These are phyloP conservation scores for Argynnis bischoffii DNA, from an alignment of 2,888 invertebrate species.

Conservation along the genomic window DNA sequence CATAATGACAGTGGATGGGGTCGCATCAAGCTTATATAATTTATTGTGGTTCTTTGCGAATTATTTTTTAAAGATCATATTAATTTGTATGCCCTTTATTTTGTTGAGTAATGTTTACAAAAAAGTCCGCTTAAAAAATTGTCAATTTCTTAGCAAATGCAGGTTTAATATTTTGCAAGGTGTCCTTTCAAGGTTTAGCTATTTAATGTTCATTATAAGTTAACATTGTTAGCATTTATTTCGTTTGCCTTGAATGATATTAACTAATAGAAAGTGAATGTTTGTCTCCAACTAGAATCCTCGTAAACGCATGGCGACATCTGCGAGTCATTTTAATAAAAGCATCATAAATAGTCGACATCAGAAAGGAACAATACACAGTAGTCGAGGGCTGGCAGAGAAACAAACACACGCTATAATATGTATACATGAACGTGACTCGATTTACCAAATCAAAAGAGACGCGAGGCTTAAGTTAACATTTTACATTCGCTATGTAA, in stretches of 20 bases:
- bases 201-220: conserved; percentile 8
- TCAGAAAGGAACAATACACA: conserved; percentile 61
- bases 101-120: conserved; percentile 16
- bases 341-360: conserved; percentile 66
- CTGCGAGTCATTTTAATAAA: conserved; percentile 65
- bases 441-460: conserved; percentile 77
- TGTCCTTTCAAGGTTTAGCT: conserved; percentile 27
- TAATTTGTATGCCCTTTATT: conserved; percentile 34
- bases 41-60: conserved; percentile 41
- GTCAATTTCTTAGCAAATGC: conserved; percentile 1
- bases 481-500: conserved; percentile 57
- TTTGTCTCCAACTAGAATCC: conserved; percentile 54
- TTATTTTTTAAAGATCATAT: conserved; percentile 35
- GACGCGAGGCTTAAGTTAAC: conserved; percentile 73
- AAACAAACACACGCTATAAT: conserved; percentile 60
- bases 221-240: conserved; percentile 23
- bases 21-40: conserved; percentile 42
- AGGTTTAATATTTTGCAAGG: conserved; percentile 21
- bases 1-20: conserved; percentile 47
- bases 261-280: conserved; percentile 10
- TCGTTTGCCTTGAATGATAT: conserved; percentile 15
- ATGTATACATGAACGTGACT: conserved; percentile 67
- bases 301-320: conserved; percentile 58
- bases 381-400: conserved; percentile 60
- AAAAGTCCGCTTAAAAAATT: conserved; percentile 9